phyloP scores from a whole-genome alignment of 2,113 vertebrate genomes.

The Paramisgurnus dabryanus region DNA sequence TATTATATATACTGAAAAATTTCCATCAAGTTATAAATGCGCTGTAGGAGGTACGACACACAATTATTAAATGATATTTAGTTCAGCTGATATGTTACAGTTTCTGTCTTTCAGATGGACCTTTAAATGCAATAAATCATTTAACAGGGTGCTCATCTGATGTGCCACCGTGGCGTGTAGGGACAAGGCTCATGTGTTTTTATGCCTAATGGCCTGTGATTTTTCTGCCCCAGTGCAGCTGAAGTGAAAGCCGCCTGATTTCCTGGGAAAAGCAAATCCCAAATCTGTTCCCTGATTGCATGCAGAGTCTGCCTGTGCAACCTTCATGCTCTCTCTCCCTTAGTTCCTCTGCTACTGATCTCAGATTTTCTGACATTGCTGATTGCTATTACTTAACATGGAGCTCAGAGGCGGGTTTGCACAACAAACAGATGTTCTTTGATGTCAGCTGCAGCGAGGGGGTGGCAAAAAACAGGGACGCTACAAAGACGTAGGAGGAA shows the following conservation, averaged over 20 bases:
- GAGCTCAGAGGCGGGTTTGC: slow-evolving; percentile 65
- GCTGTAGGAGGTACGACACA: too few species aligned
- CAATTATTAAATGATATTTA: too few species aligned
- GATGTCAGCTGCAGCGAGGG: slow-evolving; percentile 60
- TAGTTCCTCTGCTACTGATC: slow-evolving; percentile 23
- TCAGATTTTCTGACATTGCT: slow-evolving; percentile 73
- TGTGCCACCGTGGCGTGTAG: slow-evolving; percentile 24
- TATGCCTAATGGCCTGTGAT: slow-evolving; percentile 54
- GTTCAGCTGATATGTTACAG: too few species aligned
- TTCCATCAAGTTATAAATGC: too few species aligned
- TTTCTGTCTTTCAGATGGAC: too few species aligned
- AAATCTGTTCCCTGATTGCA: slow-evolving; percentile 43
- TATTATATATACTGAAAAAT: too few species aligned
- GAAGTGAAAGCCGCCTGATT: slow-evolving; percentile 27
- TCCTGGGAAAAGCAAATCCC: slow-evolving; percentile 33
- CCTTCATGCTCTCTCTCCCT: slow-evolving; percentile 29
- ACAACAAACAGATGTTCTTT: slow-evolving; percentile 73
- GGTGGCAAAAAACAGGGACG: slow-evolving; percentile 49
- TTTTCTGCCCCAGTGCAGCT: slow-evolving; percentile 47
- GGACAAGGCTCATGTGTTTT: slow-evolving; percentile 48
- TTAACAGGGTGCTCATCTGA: slow-evolving; percentile 3
- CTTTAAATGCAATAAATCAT: too few species aligned
- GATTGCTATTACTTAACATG: slow-evolving; percentile 74
- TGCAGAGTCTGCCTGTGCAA: slow-evolving; percentile 26
- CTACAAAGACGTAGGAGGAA: slow-evolving; percentile 38